Conservation (phyloP, 2,888 invertebrate genomes). For the Pseudeuparius sepicola region DNA sequence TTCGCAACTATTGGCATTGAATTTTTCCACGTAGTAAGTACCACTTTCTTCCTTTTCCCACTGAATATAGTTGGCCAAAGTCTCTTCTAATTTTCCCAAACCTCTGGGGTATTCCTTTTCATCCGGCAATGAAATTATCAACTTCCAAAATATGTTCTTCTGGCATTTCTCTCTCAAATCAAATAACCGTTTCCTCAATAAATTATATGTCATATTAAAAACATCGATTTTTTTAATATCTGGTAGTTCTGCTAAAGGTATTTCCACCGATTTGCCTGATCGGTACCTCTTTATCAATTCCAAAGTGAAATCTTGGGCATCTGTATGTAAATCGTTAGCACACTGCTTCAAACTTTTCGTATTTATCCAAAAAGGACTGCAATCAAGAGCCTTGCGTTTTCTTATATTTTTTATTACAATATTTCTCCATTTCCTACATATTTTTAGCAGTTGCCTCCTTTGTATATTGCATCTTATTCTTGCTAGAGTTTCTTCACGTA, state of each 20-base stretch:
- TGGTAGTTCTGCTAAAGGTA: constrained; percentile 21
- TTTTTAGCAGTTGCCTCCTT: constrained; percentile 35
- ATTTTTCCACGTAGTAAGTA: constrained; percentile 27
- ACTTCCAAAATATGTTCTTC: constrained; percentile 49
- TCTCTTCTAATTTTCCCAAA: constrained; percentile 19
- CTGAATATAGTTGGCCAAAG: constrained; percentile 12
- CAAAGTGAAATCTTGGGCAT: constrained; percentile 40
- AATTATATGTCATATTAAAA: constrained; percentile 26
- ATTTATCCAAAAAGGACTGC: constrained; percentile 47
- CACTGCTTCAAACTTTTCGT: constrained; percentile 36
- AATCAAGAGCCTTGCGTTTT: constrained; percentile 44
- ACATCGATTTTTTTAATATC: constrained; percentile 28
- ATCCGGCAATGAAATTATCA: constrained; percentile 49
- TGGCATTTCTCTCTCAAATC: constrained; percentile 26
- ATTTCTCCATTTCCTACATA: constrained; percentile 41
- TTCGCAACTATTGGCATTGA: constrained; percentile 26
- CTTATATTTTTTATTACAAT: constrained; percentile 36
- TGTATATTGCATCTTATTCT: constrained; percentile 35
- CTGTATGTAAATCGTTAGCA: constrained; percentile 39
- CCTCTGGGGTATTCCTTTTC: too few species aligned
- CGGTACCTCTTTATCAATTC: constrained; percentile 43
- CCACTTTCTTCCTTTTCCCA: constrained; percentile 16
- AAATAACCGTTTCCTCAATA: constrained; percentile 27
- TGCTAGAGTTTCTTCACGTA: constrained; percentile 34
- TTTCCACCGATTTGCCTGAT: constrained; percentile 33